Evolutionary conservation across 2,888 invertebrate genomes (phyloP).

Genomic region (Syritta pipiens): DNA sequence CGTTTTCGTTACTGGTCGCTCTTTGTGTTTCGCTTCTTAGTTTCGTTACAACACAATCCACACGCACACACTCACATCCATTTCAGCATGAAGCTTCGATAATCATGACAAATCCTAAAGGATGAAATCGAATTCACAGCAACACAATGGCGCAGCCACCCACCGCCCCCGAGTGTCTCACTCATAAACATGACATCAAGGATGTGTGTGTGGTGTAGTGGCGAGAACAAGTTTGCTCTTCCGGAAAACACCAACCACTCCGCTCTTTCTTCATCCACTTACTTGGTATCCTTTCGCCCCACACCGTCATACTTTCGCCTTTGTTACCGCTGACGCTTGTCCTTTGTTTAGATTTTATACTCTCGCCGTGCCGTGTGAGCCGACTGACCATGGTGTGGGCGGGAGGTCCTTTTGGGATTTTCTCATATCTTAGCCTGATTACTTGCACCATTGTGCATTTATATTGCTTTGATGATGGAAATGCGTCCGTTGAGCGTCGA

Average conservation of each 20-base stretch:
- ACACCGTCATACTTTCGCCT: conserved; percentile 27
- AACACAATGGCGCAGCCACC: conserved; percentile 27
- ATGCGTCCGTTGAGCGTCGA: conserved; percentile 46
- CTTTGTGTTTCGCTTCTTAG: conserved; percentile 12
- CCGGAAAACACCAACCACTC: conserved; percentile 37
- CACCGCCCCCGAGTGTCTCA: conserved; percentile 15
- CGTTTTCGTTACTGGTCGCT: conserved; percentile 10
- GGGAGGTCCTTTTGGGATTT: conserved; percentile 47
- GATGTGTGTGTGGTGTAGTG: background rate
- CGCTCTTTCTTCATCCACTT: conserved; percentile 52
- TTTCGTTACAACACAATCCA: background rate
- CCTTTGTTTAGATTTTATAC: conserved; percentile 63
- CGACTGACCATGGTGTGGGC: background rate
- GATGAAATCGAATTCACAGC: conserved; percentile 40
- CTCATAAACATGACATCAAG: conserved; percentile 41
- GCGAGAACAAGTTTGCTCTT: conserved; percentile 48
- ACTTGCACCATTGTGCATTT: conserved; percentile 68
- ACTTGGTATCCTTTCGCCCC: conserved; percentile 25
- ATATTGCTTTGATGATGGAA: conserved; percentile 65
- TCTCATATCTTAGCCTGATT: conserved; percentile 66
- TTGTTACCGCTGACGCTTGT: conserved; percentile 58
- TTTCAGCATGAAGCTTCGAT: conserved; percentile 34
- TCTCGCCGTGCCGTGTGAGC: conserved; percentile 29
- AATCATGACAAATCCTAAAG: conserved; percentile 58
- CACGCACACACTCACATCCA: background rate